Conservation (phyloP, 2,888 invertebrate genomes). For the Calephelis perditalis region DNA sequence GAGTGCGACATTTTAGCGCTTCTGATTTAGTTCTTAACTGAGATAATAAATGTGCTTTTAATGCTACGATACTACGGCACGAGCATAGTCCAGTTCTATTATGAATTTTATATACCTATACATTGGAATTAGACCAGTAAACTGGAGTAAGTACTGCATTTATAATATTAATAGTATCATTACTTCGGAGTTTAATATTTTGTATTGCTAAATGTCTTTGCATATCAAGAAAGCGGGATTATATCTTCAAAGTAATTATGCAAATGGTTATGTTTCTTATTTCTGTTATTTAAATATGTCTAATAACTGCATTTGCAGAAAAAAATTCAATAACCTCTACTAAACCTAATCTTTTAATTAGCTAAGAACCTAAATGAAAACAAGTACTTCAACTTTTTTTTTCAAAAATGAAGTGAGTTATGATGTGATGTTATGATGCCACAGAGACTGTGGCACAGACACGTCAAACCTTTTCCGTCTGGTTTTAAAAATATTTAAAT, state of each 20-base stretch:
- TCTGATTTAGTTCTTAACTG: constrained; percentile 59
- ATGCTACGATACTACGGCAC: constrained; percentile 64
- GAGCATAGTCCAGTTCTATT: constrained; percentile 53
- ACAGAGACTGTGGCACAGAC: too few relatives aligned
- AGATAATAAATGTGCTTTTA: constrained; percentile 73
- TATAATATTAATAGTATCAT: constrained; percentile 11
- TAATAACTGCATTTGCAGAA: too few relatives aligned
- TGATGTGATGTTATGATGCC: too few relatives aligned
- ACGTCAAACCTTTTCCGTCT: too few relatives aligned
- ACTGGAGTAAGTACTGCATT: constrained; percentile 13
- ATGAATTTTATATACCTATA: constrained; percentile 47
- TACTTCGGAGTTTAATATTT: constrained; percentile 10
- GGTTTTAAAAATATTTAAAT: too few relatives aligned
- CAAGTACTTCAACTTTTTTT: too few relatives aligned
- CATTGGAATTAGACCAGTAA: constrained; percentile 19
- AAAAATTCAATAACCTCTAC: too few relatives aligned
- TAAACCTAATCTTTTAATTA: too few relatives aligned
- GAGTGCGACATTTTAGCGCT: constrained; percentile 50
- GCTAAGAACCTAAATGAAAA: too few relatives aligned
- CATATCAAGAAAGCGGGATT: constrained; percentile 1
- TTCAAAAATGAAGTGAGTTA: too few relatives aligned
- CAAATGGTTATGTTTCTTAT: background rate
- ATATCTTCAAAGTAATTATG: constrained; percentile 4
- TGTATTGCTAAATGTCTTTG: constrained; percentile 9
- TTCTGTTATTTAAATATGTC: too few relatives aligned